Base-by-base conservation (phyloP, 2,113 vertebrate genomes). In the Morone chrysops region DNA sequence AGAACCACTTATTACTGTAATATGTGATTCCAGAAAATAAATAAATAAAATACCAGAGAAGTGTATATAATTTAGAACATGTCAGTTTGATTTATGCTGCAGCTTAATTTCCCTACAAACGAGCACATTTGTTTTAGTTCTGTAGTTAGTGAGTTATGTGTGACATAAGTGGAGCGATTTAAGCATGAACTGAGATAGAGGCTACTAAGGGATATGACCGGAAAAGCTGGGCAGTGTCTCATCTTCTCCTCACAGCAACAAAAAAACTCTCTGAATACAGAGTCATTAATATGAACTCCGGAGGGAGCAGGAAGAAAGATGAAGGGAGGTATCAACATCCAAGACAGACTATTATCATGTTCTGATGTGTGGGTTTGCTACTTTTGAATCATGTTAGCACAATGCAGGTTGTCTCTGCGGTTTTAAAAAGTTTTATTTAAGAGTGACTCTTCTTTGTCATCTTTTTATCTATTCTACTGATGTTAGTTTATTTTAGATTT, bases 241-340 rank as follows among this genome's bases (percentile, higher is more conserved):
- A 48, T 66, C 60, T 66, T 63, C 63, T 51, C 40, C 51, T 66
- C 38, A 36, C 3, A n/a, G 54, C 54, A 57, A 61, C 18, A 69
- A 53, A 20, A 62, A 53, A 13, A 6, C 22, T 20, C 53, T 48
- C 41, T 16, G 41, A 40, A 59, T 40, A 45, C 20, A n/a, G 71
- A 75, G 31, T 57, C 51, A 59, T 75, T 75, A 50, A 53, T 18
- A 31, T 53, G 47, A 57, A 47, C 62, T 36, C 40, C 38, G 43
- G 59, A 40, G 56, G 22, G 51, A 43, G 71, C 20, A 8, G 13
- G n/a, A 12, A 20, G 76, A 56, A 41, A 62, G n/a, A 54, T 51
- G 53, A 51, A 81, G 72, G 66, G 66, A 81, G 43, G 38, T 45
- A 38, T 75, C 56, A 38, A 68, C 68, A 68, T 75, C 54, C 54